A percentile compares a stretch with the other conserved stretches of the same genome.
Conservation (phyloP, 1,140 invertebrate species). For the Stegodyphus dumicola region DNA sequence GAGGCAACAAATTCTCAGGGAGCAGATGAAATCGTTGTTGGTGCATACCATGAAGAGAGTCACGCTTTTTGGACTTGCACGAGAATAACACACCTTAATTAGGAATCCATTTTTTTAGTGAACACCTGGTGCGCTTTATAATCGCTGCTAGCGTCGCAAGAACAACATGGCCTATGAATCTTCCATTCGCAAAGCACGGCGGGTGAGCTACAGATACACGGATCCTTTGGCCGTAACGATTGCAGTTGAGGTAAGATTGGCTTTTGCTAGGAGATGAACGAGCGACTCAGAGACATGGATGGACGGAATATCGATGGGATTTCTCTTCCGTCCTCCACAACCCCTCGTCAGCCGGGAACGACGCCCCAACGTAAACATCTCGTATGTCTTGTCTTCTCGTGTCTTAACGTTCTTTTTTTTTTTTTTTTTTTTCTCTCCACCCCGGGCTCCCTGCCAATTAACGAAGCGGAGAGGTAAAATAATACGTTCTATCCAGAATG, state of each 20-base stretch:
- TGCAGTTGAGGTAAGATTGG: not conserved
- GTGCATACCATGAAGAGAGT: too few species aligned
- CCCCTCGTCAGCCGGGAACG: not conserved
- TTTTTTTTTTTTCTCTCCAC: conserved; percentile 1
- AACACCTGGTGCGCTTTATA: too few species aligned
- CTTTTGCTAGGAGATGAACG: not conserved
- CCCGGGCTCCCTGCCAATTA: conserved; percentile 46
- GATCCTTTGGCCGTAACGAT: not conserved
- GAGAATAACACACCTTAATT: too few species aligned
- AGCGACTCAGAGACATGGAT: not conserved
- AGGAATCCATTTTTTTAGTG: too few species aligned
- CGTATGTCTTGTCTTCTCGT: conserved; percentile 36
- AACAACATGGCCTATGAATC: too few species aligned
- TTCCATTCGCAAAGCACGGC: too few species aligned
- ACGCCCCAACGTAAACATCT: conserved; percentile 54
- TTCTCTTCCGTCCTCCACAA: not conserved
- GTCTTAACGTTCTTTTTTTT: conserved; percentile 23
- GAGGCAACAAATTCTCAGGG: too few species aligned
- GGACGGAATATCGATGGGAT: conserved; percentile 29
- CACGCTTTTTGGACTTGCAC: too few species aligned
- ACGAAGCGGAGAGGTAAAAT: conserved; percentile 42
- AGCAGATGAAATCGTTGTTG: too few species aligned
- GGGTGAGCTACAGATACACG: too few species aligned
- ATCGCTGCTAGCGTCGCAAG: too few species aligned
- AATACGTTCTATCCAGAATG: conserved; percentile 43